Evolutionary conservation across 2,888 invertebrate species (phyloP), one percentile per base, ranked within the genome.

Genomic region (Spodoptera picta): DNA sequence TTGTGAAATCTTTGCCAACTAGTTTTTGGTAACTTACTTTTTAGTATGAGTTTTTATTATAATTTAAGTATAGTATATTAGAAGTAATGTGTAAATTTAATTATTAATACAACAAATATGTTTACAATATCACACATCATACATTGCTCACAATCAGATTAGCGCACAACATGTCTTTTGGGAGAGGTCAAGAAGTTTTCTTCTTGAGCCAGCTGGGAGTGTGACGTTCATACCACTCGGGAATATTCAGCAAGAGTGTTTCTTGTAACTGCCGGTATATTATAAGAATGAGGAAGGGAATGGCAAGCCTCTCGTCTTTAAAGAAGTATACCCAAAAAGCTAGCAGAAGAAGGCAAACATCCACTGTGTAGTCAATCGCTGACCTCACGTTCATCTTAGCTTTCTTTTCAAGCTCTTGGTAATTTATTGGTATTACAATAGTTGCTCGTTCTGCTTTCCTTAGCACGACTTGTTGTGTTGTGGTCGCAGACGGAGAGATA

Each of bases 261-360:
- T 96, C 96, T 83, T 96, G 96, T 69, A 97, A 87, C 85, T 97
- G 97, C 63, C 98, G 95, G 87, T 97, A 98, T 52, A 97, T 96
- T 88, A 98, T 96, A 3, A 98, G 92, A 46, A 96, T 94, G 66
- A 98, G 95, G 77, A 98, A 96, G 42, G 98, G 98, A 77, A 98
- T 95, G n/a, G 97, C 97, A 52, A 97, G 94, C 73, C 97, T 95
- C 84, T 97, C 97, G 83, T 97, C 97, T 83, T 97, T 97, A 83
- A 97, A 98, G 60, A 97, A 90, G 89, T 97, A 98, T 43, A 98
- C 95, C 96, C 97, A 98, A 87, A 97, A 96, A 27, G 98, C 98
- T 12, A 97, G 95, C 44, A 96, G 75, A 65, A 98, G 95, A 81
- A 98, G 95, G 47, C 97, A 96, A 64, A 97, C 87, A 87, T 98